phyloP scores from a whole-genome alignment of 2,888 invertebrate genomes.

The Nineta flava region DNA sequence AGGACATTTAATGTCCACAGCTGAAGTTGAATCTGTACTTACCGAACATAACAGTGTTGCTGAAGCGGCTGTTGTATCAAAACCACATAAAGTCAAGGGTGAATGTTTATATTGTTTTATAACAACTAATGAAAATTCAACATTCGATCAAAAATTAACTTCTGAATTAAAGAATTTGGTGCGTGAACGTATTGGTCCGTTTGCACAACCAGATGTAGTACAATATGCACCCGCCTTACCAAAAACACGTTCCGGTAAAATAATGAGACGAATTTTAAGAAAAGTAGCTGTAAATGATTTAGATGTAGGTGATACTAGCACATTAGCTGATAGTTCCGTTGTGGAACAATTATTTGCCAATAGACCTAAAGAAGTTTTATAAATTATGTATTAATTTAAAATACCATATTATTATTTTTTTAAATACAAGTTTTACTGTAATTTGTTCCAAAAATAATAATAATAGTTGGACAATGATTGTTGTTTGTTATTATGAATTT shows the following conservation, averaged over 20 bases:
- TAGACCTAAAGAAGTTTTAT: constrained; percentile 21
- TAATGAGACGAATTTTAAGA: constrained; percentile 88
- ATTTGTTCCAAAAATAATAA: no score
- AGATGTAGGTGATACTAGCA: constrained; percentile 85
- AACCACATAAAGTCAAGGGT: constrained; percentile 89
- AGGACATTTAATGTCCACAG: constrained; percentile 93
- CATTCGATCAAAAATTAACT: constrained; percentile 52
- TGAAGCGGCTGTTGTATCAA: constrained; percentile 93
- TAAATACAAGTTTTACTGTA: no score
- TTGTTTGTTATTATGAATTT: no score
- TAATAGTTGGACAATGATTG: no score
- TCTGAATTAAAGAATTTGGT: constrained; percentile 62
- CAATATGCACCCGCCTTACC: constrained; percentile 90
- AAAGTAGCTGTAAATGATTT: constrained; percentile 82
- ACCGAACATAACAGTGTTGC: constrained; percentile 65
- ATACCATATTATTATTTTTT: no score
- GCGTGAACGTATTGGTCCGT: constrained; percentile 83
- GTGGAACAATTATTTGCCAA: constrained; percentile 65
- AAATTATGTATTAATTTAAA: no score
- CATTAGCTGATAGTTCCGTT: constrained; percentile 83
- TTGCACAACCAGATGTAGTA: constrained; percentile 88
- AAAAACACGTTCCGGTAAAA: constrained; percentile 95
- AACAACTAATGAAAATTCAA: constrained; percentile 64
- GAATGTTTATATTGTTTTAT: constrained; percentile 96
- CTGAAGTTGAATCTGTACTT: constrained; percentile 77